A percentile compares a stretch with the other conserved stretches of the same genome.
phyloP scores from a whole-genome alignment of 2,797 vertebrate species.

The Urophycis tenuis region DNA sequence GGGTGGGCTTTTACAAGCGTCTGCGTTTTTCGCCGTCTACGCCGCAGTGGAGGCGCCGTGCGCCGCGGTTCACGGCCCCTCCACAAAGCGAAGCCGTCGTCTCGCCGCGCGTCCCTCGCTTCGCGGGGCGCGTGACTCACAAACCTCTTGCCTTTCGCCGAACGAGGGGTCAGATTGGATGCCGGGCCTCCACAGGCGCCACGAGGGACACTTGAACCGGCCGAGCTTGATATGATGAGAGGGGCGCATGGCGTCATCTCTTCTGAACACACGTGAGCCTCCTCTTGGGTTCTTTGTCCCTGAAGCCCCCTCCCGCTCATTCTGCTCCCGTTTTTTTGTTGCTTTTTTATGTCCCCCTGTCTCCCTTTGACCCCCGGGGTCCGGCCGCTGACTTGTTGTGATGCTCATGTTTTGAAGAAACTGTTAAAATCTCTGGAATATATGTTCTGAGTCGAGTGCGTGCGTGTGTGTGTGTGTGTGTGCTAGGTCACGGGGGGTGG shows the following conservation, averaged over 20 bases:
- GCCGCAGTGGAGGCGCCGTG: too few species aligned
- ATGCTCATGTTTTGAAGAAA: neutral
- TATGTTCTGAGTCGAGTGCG: neutral
- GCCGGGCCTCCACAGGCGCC: neutral
- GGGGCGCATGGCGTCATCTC: neutral
- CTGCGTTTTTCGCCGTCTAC: neutral
- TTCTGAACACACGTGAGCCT: neutral
- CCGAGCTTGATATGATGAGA: slow-evolving; percentile 11
- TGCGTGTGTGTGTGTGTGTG: neutral
- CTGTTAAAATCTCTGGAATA: slow-evolving; percentile 3
- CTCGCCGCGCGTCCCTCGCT: neutral
- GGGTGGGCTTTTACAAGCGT: neutral
- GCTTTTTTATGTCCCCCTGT: neutral
- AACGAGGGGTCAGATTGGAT: neutral
- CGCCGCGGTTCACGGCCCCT: neutral
- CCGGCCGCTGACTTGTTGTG: slow-evolving; percentile 18
- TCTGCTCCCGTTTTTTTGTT: neutral
- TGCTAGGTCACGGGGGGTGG: neutral
- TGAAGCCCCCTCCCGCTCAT: neutral
- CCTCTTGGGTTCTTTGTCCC: neutral
- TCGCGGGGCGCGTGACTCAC: neutral
- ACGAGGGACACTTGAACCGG: neutral
- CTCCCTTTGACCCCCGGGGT: neutral
- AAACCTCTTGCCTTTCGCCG: neutral
- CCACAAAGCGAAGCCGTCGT: neutral